A percentile compares a stretch with the other conserved stretches of the same genome.
These are phyloP conservation scores for Mormyrus iriodes DNA, from an alignment of 2,113 vertebrate species.

Conservation along the genomic window DNA sequence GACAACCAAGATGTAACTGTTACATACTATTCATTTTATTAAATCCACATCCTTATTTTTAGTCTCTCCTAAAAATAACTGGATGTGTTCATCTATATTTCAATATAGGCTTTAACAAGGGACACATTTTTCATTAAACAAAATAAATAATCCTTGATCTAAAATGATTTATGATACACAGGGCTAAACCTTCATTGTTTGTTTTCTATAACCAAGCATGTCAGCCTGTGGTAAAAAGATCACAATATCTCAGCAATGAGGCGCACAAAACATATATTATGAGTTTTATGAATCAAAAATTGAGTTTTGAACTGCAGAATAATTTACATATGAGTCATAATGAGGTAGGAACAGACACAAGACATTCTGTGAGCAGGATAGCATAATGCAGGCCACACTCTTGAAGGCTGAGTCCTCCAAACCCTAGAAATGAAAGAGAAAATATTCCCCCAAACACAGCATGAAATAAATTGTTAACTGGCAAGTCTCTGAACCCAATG, in stretches of 20 bases:
- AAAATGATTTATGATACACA: not conserved
- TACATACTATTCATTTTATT: not conserved
- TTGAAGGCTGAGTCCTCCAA: not conserved
- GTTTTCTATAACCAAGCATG: not conserved
- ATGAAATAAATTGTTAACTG: slow-evolving; percentile 9
- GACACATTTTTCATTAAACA: not conserved
- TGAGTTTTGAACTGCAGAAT: not conserved
- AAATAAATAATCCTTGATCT: not conserved
- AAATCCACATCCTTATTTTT: not conserved
- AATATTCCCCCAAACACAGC: not conserved
- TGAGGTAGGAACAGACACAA: not conserved
- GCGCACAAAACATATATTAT: not conserved
- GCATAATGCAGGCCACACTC: not conserved
- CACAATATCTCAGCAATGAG: not conserved
- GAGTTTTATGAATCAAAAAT: not conserved
- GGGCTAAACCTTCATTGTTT: not conserved
- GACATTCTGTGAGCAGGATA: not conserved
- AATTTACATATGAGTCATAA: not conserved
- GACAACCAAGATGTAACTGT: not conserved
- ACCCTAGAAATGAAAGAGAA: not conserved
- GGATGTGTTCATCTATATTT: not conserved
- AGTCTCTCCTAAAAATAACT: not conserved
- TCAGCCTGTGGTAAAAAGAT: not conserved
- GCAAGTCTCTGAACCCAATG: not conserved
- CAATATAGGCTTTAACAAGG: not conserved